Evolutionary conservation across 2,888 invertebrate genomes (phyloP), one percentile per base, ranked within the genome.

Genomic region (Alloscopus bannaensis): DNA sequence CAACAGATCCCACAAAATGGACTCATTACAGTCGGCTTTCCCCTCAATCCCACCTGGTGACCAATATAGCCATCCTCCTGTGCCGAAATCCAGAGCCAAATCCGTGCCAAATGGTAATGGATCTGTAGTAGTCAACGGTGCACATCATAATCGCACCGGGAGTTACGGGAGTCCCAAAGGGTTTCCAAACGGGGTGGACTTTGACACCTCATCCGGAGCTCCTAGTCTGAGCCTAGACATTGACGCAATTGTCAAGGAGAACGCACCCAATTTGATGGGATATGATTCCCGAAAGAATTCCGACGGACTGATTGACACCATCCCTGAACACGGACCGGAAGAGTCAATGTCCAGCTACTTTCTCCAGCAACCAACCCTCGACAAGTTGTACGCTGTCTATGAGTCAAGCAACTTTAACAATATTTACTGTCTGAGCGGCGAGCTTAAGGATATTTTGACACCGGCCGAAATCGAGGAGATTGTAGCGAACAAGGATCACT

Each of bases 391-490:
- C 47, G 80, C 84, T 11, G 85, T 82, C 0, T 85, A 82, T 50
- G 85, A 85, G 59, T 86, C 84, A 8, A 85, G 72, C 69, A 87
- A 87, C 57, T 86, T 87, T 28, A 87, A 87, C 62, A 87, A 88
- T 80, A 81, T 87, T 13, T 87, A 87, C 82, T 86, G 86, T 24
- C 79, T 88, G 47, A 86, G 86, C 78, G 87, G 87, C 22, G 85
- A 87, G 62, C 81, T 88, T 28, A 87, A 87, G 64, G 87, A 87
- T 77, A 86, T 87, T 28, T 83, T 88, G 20, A 86, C 86, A n/a
- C 81, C 86, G 1, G 69, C 76, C 6, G 88, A 88, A 83, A 87
- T 88, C 42, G 87, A 87, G 55, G 87, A 87, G 70, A 87, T 88
- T 68, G 81, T 88, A 8, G 86, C 83, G 4, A 87, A 88, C 77